Evolutionary conservation across 2,113 vertebrate genomes (phyloP).

Genomic region (Rhegmatorhina hoffmannsi): DNA sequence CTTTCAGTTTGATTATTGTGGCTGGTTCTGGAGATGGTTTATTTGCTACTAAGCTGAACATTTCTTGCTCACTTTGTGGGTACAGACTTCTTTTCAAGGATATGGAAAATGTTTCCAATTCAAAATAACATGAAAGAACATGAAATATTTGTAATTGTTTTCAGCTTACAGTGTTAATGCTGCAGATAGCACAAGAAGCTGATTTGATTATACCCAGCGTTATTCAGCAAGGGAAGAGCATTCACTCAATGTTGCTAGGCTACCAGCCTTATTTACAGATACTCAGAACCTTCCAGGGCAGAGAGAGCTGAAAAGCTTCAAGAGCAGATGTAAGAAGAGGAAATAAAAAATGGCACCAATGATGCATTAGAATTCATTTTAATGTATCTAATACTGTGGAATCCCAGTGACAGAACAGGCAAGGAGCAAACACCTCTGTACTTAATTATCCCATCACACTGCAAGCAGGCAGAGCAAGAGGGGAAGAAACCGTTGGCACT

Average conservation of each 20-base stretch:
- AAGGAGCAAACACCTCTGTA: background rate
- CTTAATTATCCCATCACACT: background rate
- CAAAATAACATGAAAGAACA: background rate
- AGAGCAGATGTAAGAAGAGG: conserved; percentile 5
- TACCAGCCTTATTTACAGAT: conserved; percentile 72
- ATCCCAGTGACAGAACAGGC: background rate
- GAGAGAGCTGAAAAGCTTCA: conserved; percentile 28
- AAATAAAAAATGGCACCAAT: conserved; percentile 36
- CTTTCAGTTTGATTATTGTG: background rate
- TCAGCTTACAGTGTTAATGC: background rate
- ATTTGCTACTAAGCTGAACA: background rate
- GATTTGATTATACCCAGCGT: conserved; percentile 53
- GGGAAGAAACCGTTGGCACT: background rate
- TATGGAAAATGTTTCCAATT: background rate
- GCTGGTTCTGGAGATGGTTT: background rate
- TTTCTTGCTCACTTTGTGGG: background rate
- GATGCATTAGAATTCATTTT: background rate
- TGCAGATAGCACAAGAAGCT: conserved; percentile 26
- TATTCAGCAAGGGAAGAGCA: conserved; percentile 47
- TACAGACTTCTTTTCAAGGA: background rate
- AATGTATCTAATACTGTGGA: background rate
- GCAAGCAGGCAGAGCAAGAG: background rate
- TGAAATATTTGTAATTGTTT: background rate
- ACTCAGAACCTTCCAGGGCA: conserved; percentile 59
- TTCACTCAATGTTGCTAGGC: conserved; percentile 70